phyloP scores from a whole-genome alignment of 2,113 vertebrate genomes.

The Ciconia boyciana region DNA sequence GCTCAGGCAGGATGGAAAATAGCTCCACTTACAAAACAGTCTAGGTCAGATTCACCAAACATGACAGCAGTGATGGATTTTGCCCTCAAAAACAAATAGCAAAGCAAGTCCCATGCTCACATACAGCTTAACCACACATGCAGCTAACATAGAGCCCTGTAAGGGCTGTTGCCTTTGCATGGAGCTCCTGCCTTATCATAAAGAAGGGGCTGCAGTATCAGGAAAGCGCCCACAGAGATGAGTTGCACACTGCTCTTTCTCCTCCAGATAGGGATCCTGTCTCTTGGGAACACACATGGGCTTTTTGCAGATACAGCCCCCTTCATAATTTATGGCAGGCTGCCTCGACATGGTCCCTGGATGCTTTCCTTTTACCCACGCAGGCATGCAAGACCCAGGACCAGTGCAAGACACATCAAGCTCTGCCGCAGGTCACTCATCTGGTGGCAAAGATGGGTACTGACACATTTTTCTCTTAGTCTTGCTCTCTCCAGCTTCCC shows the following conservation, averaged over 20 bases:
- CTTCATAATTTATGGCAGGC: background rate
- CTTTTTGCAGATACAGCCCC: background rate
- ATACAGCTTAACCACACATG: background rate
- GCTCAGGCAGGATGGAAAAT: background rate
- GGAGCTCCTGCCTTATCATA: background rate
- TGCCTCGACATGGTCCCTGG: background rate
- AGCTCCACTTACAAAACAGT: background rate
- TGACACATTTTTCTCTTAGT: background rate
- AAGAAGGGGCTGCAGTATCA: background rate
- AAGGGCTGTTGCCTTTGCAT: background rate
- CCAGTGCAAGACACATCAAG: background rate
- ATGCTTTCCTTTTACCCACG: background rate
- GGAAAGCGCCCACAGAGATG: background rate
- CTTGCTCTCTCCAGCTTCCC: background rate
- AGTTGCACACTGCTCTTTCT: background rate
- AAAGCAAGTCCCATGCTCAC: background rate
- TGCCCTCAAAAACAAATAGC: background rate
- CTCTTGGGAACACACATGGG: background rate
- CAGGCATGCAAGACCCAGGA: background rate
- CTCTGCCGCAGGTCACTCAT: accelerated
- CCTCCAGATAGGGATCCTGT: background rate
- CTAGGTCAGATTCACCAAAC: background rate
- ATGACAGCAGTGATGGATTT: background rate
- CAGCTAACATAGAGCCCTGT: background rate
- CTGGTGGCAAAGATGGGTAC: background rate